Evolutionary conservation across 2,888 invertebrate species (phyloP).

Genomic region (Bellardia pandia): DNA sequence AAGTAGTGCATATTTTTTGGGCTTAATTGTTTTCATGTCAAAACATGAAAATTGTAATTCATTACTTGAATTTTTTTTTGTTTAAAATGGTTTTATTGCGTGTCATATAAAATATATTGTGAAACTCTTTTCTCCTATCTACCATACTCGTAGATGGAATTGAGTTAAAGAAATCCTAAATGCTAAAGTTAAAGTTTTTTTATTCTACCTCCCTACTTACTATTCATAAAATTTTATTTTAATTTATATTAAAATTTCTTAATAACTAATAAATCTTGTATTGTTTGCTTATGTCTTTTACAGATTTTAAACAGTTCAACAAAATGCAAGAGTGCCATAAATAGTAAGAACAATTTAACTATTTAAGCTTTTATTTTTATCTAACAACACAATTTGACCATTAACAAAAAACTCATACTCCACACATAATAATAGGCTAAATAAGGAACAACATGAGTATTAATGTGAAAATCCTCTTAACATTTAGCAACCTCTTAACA

Average conservation of each 20-base stretch:
- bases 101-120: no score
- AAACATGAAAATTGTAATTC: no score
- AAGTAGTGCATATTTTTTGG: no score
- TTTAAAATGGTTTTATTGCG: no score
- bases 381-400: constrained; percentile 24
- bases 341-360: constrained; percentile 48
- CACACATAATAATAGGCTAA: constrained; percentile 33
- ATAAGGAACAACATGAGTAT: constrained; percentile 47
- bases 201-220: no score
- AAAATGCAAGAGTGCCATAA: constrained; percentile 35
- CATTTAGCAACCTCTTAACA: constrained; percentile 52
- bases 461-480: constrained; percentile 58
- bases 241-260: not conserved
- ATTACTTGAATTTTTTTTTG: no score
- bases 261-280: constrained; percentile 10
- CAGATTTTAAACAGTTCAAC: constrained; percentile 32
- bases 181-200: no score
- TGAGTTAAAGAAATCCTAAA: no score
- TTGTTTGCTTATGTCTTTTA: constrained; percentile 17
- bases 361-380: constrained; percentile 21
- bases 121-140: no score
- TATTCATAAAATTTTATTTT: no score
- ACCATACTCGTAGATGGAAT: no score
- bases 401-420: constrained; percentile 1
- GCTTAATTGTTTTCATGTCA: no score